Evolutionary conservation across 2,113 vertebrate species (phyloP), one percentile per base, ranked within the genome.

Genomic region (Lepus europaeus): DNA sequence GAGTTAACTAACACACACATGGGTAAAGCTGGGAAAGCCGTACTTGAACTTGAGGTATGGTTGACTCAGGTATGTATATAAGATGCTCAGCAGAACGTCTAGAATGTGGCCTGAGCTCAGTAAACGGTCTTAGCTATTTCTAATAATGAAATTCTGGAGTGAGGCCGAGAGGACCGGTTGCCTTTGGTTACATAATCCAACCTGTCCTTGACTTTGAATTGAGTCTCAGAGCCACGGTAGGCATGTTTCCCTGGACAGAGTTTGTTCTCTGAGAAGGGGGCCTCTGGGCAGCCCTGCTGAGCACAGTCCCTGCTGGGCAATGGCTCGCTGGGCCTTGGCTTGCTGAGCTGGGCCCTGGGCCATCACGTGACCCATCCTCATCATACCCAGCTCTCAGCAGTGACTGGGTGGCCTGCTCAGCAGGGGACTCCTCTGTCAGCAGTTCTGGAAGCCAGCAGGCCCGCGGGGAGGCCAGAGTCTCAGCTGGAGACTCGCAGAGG

Each of bases 101-200:
- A 64, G 82, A 93, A 86, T 95, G 82, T 53, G 10, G 64, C 51
- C 29, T n/a, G 56, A 79, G 56, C 64, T 90, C 68, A 64, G 91
- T 59, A 74, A 85, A 85, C 23, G 49, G 66, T 77, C 61, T 84
- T 39, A 61, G 81, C 80, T 87, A 11, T 77, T 93, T 90, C 78
- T 73, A 95, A 84, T 51, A 69, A 56, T 0, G 8, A 77, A 17
- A 63, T 76, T 53, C 86, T 94, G 66, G 68, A 59, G 59, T 29
- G 49, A 88, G 51, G 93, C 85, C 63, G 13, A 87, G 78, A 78
- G 90, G 74, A 73, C 45, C 64, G 2, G 39, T 70, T 84, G 86
- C 87, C 86, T 91, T 72, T 92, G 74, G 93, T 96, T 94, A 95
- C 51, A 70, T 70, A 93, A 74, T 64, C 84, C 53, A 6, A n/a